Conservation (phyloP, 2,888 invertebrate genomes). For the Drosophila maculinotata region DNA sequence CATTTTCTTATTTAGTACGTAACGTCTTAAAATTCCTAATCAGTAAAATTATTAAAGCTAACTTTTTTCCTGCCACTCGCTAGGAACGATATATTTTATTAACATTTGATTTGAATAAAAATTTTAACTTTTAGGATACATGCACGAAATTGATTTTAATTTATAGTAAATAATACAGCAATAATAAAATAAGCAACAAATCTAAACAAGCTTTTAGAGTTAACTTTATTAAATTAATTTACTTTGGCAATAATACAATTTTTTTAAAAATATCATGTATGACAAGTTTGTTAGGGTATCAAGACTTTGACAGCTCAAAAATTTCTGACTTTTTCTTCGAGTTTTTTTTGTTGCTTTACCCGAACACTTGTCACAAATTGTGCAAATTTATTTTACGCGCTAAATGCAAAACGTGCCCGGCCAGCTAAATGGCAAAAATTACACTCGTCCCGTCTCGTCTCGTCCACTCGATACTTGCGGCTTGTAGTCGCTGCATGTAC, state of each 20-base stretch:
- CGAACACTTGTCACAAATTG: slow-evolving; percentile 79
- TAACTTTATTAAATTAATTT: neutral
- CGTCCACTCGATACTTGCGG: slow-evolving; percentile 10
- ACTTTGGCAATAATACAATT: neutral
- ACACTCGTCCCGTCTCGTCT: slow-evolving; percentile 29
- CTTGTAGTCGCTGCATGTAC: neutral
- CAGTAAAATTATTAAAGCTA: no score
- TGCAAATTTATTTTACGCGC: slow-evolving; percentile 80
- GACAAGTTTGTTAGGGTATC: slow-evolving; percentile 8
- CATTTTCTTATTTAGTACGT: neutral
- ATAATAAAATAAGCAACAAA: no score
- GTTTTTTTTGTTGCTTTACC: slow-evolving; percentile 32
- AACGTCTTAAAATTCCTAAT: neutral
- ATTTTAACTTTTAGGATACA: no score
- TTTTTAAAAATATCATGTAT: neutral
- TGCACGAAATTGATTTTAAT: no score
- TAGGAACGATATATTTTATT: no score
- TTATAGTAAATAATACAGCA: no score
- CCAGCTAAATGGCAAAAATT: slow-evolving; percentile 77
- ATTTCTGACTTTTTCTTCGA: slow-evolving; percentile 6
- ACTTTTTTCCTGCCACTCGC: no score
- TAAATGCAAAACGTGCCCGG: slow-evolving; percentile 79
- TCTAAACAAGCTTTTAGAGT: no score
- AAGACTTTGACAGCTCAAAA: neutral
- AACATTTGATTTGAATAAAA: no score